Evolutionary conservation across 2,113 vertebrate genomes (phyloP), one percentile per base, ranked within the genome.

Genomic region (Guaruba guarouba): DNA sequence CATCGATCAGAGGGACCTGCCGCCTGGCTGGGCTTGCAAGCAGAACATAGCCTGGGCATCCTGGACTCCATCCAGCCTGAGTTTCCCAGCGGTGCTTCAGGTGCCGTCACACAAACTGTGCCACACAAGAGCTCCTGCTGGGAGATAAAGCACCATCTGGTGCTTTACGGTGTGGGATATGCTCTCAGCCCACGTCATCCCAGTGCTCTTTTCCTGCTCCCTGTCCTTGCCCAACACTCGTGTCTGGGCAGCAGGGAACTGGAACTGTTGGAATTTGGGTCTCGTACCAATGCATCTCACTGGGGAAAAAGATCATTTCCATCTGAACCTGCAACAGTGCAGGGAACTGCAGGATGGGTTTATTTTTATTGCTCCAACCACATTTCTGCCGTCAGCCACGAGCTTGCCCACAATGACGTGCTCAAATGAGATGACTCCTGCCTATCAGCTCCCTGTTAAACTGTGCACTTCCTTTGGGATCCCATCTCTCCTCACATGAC

Each of bases 241-340:
- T 43, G 10, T 55, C 48, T 51, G 74, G 63, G 15, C 25, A 69
- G 23, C 5, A 51, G 27, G 11, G 33, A 49, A 33, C 0, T 5
- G 62, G 24, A 82, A n/a, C 63, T 86, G 17, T 11, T 73, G 87
- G 39, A 61, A 51, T 91, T 43, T 57, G 11, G 17, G 19, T 61
- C 57, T 86, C 8, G 17, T 46, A 57, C 14, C 1, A 4, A 37
- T 4, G 3, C 3, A 20, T 71, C 24, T 75, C 67, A 6, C 10
- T 41, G 54, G 11, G 29, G 19, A 37, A 37, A 41, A 61, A 66
- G 25, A 25, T 29, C 1, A 64, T 80, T 73, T 85, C 24, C 20
- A 17, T 0, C 0, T 41, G 70, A 82, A 62, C 10, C 6, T 14
- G 27, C 35, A 61, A 6, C 6, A 64, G 15, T 46, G 33, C 43